Conservation (phyloP, 2,797 vertebrate genomes). For the Anniella stebbinsi region DNA sequence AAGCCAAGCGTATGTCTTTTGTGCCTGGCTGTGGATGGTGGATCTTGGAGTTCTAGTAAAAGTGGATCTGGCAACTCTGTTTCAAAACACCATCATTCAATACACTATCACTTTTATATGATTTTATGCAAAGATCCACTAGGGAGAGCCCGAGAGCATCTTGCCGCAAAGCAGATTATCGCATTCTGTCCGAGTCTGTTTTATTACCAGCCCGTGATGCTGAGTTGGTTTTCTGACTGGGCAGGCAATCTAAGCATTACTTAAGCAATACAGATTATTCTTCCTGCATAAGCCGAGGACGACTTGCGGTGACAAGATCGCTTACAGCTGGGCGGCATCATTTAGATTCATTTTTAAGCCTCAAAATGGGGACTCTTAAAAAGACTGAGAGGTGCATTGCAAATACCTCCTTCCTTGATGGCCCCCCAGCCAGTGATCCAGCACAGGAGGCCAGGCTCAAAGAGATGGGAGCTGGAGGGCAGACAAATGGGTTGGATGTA, state of each 20-base stretch:
- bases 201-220: background rate
- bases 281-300: background rate
- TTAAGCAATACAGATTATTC: background rate
- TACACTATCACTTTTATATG: background rate
- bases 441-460: slow-evolving; percentile 88
- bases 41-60: background rate
- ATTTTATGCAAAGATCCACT: slow-evolving; percentile 31
- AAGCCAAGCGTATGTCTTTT: background rate
- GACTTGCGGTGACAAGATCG: background rate
- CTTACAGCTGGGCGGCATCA: too few relatives aligned
- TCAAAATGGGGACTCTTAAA: too few relatives aligned
- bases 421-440: slow-evolving; percentile 96
- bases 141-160: slow-evolving; percentile 8
- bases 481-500: slow-evolving; percentile 88
- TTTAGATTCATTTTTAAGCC: background rate
- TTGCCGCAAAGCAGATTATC: background rate
- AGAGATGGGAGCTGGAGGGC: slow-evolving; percentile 86
- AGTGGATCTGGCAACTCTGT: background rate
- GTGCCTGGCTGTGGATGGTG: background rate
- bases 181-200: background rate
- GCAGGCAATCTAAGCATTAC: background rate
- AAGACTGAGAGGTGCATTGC: background rate
- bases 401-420: slow-evolving; percentile 86
- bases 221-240: background rate
- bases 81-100: background rate